phyloP scores from a whole-genome alignment of 2,888 invertebrate species.

The Campoplex nolae region DNA sequence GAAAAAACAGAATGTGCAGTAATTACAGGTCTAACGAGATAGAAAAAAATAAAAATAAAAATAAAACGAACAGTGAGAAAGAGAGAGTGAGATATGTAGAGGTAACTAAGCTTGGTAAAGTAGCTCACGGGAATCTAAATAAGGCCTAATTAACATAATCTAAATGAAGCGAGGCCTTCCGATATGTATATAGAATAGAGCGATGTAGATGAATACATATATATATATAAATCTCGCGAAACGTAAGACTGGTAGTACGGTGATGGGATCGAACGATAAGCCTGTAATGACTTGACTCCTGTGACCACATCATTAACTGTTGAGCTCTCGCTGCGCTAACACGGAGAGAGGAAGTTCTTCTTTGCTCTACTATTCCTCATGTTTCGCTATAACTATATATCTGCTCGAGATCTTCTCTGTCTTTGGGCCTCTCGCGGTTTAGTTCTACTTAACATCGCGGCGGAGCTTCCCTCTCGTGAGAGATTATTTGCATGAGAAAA shows the following conservation, averaged over 20 bases:
- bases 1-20: constrained; percentile 60
- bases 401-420: constrained; percentile 50
- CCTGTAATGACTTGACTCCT: constrained; percentile 75
- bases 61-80: constrained; percentile 7
- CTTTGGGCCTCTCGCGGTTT: constrained; percentile 26
- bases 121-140: constrained; percentile 72
- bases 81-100: constrained; percentile 24
- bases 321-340: constrained; percentile 63
- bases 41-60: not conserved
- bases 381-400: constrained; percentile 42
- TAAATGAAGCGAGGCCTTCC: constrained; percentile 68
- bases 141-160: constrained; percentile 75
- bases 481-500: constrained; percentile 70
- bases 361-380: constrained; percentile 31
- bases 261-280: constrained; percentile 75
- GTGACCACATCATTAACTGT: constrained; percentile 76
- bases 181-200: constrained; percentile 20
- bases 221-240: constrained; percentile 57
- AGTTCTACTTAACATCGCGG: constrained; percentile 43
- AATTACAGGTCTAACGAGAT: constrained; percentile 66
- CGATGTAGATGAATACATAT: constrained; percentile 27
- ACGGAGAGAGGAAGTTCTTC: constrained; percentile 46
- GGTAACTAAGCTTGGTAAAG: constrained; percentile 40
- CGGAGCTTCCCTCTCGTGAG: constrained; percentile 49
- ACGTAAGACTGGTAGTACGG: constrained; percentile 72